A percentile compares a stretch with the other conserved stretches of the same genome.
phyloP scores from a whole-genome alignment of 2,888 invertebrate species.

The Acleris laterana region DNA sequence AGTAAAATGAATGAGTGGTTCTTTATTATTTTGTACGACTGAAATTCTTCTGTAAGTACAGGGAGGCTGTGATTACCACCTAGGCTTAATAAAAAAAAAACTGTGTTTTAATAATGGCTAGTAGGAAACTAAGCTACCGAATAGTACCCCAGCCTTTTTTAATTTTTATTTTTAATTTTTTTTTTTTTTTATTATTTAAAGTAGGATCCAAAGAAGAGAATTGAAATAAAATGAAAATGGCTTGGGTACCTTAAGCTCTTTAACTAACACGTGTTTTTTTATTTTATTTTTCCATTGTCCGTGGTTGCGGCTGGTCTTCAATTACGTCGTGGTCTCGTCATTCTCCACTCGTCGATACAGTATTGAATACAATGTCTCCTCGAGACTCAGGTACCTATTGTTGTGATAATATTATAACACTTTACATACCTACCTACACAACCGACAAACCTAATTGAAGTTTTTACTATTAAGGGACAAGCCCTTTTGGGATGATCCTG shows the following conservation, averaged over 20 bases:
- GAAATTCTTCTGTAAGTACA: too few relatives aligned
- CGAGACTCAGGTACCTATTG: conserved; percentile 73
- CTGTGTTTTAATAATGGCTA: too few relatives aligned
- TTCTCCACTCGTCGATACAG: conserved; percentile 51
- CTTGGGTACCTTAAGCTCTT: background rate
- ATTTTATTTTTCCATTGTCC: conserved; percentile 55
- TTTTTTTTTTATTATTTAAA: too few relatives aligned
- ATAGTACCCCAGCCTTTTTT: too few relatives aligned
- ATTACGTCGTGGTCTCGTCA: conserved; percentile 39
- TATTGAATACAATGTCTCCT: conserved; percentile 66
- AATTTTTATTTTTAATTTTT: too few relatives aligned
- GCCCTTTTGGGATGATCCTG: too few relatives aligned
- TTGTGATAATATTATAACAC: conserved; percentile 48
- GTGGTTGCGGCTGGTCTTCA: conserved; percentile 37
- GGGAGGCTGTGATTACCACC: too few relatives aligned
- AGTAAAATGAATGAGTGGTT: too few relatives aligned
- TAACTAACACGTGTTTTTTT: conserved; percentile 13
- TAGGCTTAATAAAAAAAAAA: too few relatives aligned
- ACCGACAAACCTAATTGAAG: conserved; percentile 10
- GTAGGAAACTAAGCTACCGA: too few relatives aligned
- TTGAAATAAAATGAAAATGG: background rate
- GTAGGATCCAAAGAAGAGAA: too few relatives aligned
- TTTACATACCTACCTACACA: conserved; percentile 37
- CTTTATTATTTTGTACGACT: too few relatives aligned
- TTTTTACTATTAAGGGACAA: conserved; percentile 1